Percentiles rank a stretch among this genome's conserved stretches.
phyloP scores from a whole-genome alignment of 2,113 vertebrate genomes.

The Leuciscus idus region DNA sequence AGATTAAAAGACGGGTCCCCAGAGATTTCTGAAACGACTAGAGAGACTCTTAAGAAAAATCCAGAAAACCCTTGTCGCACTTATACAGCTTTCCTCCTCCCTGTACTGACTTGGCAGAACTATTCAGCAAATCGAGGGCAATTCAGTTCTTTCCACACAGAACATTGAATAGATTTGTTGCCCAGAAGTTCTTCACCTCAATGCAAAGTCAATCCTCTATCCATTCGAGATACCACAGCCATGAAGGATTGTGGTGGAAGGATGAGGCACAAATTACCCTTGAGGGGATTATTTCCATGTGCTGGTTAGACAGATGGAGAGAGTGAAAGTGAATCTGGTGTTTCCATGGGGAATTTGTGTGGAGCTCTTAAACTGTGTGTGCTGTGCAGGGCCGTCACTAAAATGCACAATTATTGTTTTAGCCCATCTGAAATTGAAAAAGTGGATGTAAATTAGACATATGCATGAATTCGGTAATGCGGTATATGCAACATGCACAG shows the following conservation, averaged over 20 bases:
- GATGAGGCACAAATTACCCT: neutral
- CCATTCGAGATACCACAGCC: neutral
- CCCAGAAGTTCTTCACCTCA: constrained; percentile 17
- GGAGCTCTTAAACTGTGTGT: neutral
- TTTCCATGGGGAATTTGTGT: neutral
- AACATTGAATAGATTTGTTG: constrained; percentile 18
- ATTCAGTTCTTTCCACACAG: constrained; percentile 21
- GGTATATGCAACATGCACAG: neutral
- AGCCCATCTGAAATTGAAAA: neutral
- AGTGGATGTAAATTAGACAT: neutral
- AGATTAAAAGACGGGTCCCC: neutral
- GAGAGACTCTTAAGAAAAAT: neutral
- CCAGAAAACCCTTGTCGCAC: neutral
- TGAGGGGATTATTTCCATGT: constrained; percentile 12
- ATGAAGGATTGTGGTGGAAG: constrained; percentile 16
- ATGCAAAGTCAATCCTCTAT: constrained; percentile 15
- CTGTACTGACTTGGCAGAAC: constrained; percentile 33
- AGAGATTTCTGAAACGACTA: neutral
- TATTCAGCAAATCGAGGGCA: constrained; percentile 15
- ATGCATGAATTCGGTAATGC: neutral
- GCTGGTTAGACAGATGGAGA: constrained; percentile 4
- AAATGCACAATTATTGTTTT: neutral
- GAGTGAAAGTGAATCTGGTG: neutral
- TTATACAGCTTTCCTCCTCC: neutral
- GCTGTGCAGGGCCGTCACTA: neutral